Evolutionary conservation across 2,888 invertebrate genomes (phyloP), one percentile per base, ranked within the genome.

Genomic region (Plagiodera versicolora): DNA sequence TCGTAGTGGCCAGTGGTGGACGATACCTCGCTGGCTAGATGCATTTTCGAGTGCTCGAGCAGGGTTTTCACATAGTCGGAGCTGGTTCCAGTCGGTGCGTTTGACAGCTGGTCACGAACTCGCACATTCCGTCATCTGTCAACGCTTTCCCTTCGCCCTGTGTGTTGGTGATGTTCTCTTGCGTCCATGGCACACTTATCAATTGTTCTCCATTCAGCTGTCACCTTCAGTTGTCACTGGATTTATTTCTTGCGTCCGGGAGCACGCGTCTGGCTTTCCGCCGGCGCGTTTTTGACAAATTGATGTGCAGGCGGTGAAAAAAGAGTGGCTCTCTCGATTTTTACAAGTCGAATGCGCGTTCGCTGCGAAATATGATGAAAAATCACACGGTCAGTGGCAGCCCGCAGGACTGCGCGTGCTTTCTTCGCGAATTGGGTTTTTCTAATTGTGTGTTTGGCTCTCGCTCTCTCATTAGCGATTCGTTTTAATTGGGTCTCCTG

Each of bases 21-120:
- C 77, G 87, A 87, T 77, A 89, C 89, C 84, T 91, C 91, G 82
- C 88, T 88, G 72, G 90, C 87, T 80, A 91, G 81, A 85, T 91
- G 91, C 91, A 91, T 91, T 81, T 80, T 82, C 49, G 24, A 9
- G 8, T 32, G 11, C 32, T 11, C 32, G 32, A 11, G 10, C 24
- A 24, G 24, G 24, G 24, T 24, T 24, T 24, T 24, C 24, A 24
- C 24, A 5, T 5, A 39, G 14, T 39, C 14, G 14, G 14, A 39
- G 39, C 14, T 39, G 3, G 39, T 39, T 10, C 14, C 39, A 39
- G n/a, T n/a, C n/a, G n/a, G n/a, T n/a, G n/a, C n/a, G n/a, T n/a
- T n/a, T n/a, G n/a, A n/a, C n/a, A n/a, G n/a, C n/a, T n/a, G n/a
- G n/a, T n/a, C n/a, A n/a, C n/a, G n/a, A n/a, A n/a, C n/a, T n/a